Percentiles rank a stretch among this genome's conserved stretches.
Evolutionary conservation across 2,888 invertebrate species (phyloP).

Genomic region (Macrostomum cliftonense): DNA sequence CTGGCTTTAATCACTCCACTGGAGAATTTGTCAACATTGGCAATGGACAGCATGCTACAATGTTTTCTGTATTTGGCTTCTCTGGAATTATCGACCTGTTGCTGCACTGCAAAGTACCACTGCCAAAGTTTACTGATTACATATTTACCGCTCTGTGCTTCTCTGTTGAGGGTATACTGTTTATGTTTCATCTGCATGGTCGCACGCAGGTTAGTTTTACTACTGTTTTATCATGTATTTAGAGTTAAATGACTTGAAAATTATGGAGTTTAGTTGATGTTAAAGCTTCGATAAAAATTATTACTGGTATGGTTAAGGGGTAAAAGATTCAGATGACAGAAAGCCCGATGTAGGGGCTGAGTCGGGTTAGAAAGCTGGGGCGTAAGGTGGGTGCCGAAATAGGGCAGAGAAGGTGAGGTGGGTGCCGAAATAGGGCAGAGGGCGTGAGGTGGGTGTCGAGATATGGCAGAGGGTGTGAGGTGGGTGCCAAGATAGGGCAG

Average conservation of each 20-base stretch:
- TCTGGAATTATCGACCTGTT: constrained; percentile 37
- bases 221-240: too few relatives aligned
- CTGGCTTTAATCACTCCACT: constrained; percentile 25
- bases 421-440: not conserved
- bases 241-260: too few relatives aligned
- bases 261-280: too few relatives aligned
- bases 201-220: constrained; percentile 20
- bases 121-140: constrained; percentile 38
- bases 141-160: constrained; percentile 34
- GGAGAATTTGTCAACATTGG: constrained; percentile 29
- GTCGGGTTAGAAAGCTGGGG: too few relatives aligned
- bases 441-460: too few relatives aligned
- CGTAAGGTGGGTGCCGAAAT: too few relatives aligned
- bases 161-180: constrained; percentile 38
- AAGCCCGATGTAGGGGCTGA: too few relatives aligned
- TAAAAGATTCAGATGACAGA: constrained; percentile 11
- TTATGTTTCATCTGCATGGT: constrained; percentile 41
- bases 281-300: too few relatives aligned
- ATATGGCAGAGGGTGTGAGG: too few relatives aligned
- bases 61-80: constrained; percentile 41
- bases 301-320: too few relatives aligned
- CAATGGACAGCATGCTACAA: constrained; percentile 42
- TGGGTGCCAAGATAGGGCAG: too few relatives aligned
- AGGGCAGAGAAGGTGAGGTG: too few relatives aligned
- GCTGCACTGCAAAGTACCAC: constrained; percentile 22